Conservation (phyloP, 2,113 vertebrate species). For the Ammodytes marinus region DNA sequence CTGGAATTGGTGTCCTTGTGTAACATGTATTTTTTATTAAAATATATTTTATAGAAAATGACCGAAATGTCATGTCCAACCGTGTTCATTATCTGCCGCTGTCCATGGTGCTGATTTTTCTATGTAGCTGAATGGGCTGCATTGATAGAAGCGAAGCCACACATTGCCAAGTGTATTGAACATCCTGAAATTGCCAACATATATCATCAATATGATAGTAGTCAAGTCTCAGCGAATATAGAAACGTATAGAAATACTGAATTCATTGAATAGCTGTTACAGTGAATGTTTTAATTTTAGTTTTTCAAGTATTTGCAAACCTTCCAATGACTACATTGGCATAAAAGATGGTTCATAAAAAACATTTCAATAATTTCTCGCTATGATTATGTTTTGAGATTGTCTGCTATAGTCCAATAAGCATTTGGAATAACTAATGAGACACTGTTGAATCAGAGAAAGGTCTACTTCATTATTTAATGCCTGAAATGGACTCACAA, state of each 20-base stretch:
- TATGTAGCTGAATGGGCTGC: not conserved
- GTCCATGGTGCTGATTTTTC: not conserved
- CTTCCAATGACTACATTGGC: not conserved
- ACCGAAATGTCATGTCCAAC: not conserved
- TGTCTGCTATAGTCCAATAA: slow-evolving; percentile 49
- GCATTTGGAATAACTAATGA: slow-evolving; percentile 73
- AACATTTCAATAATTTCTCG: slow-evolving; percentile 36
- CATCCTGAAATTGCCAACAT: not conserved
- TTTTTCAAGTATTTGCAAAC: not conserved
- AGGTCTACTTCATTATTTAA: slow-evolving; percentile 79
- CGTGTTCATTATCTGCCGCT: not conserved
- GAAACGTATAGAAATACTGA: not conserved
- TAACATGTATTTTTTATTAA: not conserved
- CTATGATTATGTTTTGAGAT: slow-evolving; percentile 43
- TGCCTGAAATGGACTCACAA: slow-evolving; percentile 71
- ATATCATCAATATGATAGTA: not conserved
- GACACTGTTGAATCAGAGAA: slow-evolving; percentile 51
- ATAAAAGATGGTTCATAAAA: not conserved
- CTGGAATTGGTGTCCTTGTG: not conserved
- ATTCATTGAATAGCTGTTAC: not conserved
- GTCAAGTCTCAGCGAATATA: not conserved
- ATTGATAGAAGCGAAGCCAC: not conserved
- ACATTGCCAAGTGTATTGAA: not conserved
- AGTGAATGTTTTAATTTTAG: not conserved
- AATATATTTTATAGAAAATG: no score